phyloP scores from a whole-genome alignment of 37 sponge, comb jelly and placozoan genomes.

The Chondrilla cf. caribensis region DNA sequence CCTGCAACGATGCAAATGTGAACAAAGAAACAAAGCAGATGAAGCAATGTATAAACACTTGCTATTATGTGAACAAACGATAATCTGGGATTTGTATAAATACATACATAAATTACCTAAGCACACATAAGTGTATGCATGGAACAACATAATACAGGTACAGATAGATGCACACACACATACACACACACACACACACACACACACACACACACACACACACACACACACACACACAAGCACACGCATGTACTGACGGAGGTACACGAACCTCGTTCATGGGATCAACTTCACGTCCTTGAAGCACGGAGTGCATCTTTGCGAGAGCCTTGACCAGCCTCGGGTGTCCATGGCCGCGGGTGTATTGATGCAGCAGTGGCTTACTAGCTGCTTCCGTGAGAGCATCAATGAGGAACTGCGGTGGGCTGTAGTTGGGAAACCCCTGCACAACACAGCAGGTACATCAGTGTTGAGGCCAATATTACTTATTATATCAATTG shows the following conservation, averaged over 20 bases:
- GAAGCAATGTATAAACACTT: background rate
- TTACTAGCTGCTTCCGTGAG: conserved; percentile 52
- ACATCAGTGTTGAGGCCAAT: too few species aligned
- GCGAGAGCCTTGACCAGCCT: conserved; percentile 86
- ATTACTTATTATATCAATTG: too few species aligned
- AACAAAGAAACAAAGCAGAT: background rate
- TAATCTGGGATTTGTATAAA: too few species aligned
- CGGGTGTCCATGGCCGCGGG: conserved; percentile 84
- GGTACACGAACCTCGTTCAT: conserved; percentile 66
- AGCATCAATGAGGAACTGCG: conserved; percentile 73
- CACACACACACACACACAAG: background rate
- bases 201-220: too few species aligned
- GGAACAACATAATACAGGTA: background rate
- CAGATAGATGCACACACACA: too few species aligned
- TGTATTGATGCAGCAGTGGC: conserved; percentile 78
- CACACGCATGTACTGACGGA: too few species aligned
- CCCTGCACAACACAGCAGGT: conserved; percentile 56
- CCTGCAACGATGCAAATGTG: too few species aligned
- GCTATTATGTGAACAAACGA: background rate
- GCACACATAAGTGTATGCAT: too few species aligned
- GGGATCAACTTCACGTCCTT: conserved; percentile 74
- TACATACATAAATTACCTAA: too few species aligned
- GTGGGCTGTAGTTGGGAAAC: conserved; percentile 89
- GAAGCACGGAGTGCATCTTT: conserved; percentile 61
- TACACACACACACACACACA: background rate